These are phyloP conservation scores for Melanerpes formicivorus DNA, from an alignment of 2,113 vertebrate genomes.

Conservation along the genomic window DNA sequence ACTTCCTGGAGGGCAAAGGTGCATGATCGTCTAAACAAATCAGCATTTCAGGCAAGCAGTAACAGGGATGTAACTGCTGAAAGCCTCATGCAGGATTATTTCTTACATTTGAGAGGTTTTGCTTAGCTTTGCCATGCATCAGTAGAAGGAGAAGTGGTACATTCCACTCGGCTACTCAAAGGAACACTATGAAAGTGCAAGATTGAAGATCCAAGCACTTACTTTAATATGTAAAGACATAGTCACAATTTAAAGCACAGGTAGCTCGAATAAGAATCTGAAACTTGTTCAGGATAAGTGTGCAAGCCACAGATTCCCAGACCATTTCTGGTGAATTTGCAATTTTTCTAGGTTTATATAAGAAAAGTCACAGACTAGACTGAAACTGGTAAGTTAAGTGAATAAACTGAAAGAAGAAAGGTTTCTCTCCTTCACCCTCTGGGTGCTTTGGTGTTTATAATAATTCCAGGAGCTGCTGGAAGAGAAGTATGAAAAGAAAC, in stretches of 20 bases:
- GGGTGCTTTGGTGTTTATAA: background rate
- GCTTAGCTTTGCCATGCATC: background rate
- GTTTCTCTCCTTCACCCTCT: background rate
- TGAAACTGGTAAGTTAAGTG: background rate
- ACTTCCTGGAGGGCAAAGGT: background rate
- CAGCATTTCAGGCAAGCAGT: constrained; percentile 10
- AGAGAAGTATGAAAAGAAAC: background rate
- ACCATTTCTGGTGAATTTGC: background rate
- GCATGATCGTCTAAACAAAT: background rate
- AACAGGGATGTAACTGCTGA: constrained; percentile 1
- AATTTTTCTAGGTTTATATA: background rate
- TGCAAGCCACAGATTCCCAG: background rate
- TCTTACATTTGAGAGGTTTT: background rate
- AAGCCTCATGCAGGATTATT: background rate
- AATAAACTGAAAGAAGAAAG: background rate
- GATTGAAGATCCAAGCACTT: background rate
- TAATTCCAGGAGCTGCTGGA: background rate
- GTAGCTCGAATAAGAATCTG: background rate
- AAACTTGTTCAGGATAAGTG: background rate
- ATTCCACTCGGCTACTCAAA: background rate
- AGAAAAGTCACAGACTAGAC: background rate
- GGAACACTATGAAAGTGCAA: background rate
- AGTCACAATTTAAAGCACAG: background rate
- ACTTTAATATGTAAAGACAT: background rate
- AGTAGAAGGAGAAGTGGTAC: background rate